Conservation (phyloP, 2,797 vertebrate genomes). For the Mormyrops attenuatus region DNA sequence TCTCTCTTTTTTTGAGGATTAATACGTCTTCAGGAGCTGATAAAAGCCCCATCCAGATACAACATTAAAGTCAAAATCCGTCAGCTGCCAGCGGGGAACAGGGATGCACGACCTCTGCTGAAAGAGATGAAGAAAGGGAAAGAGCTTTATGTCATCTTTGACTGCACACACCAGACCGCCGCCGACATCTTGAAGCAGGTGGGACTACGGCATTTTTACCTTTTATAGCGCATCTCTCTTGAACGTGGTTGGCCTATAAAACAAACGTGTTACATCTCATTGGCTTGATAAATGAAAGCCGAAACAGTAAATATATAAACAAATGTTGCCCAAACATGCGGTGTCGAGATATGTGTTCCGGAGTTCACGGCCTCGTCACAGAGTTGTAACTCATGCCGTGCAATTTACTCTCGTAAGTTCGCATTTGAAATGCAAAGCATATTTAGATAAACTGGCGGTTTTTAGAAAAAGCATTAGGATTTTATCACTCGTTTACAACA, state of each 20-base stretch:
- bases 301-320: not conserved
- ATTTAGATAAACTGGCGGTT: not conserved
- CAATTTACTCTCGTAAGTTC: not conserved
- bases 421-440: not conserved
- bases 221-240: not conserved
- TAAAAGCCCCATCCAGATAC: slow-evolving; percentile 96
- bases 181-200: slow-evolving; percentile 94
- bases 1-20: slow-evolving; percentile 64
- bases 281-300: not conserved
- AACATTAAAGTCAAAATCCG: slow-evolving; percentile 98
- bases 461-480: not conserved
- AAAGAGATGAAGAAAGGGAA: slow-evolving; percentile 98
- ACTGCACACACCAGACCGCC: slow-evolving; percentile 86
- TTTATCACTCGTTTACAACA: not conserved
- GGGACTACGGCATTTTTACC: slow-evolving; percentile 25
- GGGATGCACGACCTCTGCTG: slow-evolving; percentile 86
- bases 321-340: not conserved
- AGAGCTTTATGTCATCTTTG: slow-evolving; percentile 95
- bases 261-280: not conserved
- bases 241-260: not conserved
- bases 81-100: slow-evolving; percentile 86
- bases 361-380: not conserved
- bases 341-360: not conserved
- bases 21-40: slow-evolving; percentile 94
- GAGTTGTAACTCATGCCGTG: not conserved